Conservation (phyloP, 1,140 invertebrate genomes). For the Hyles vespertilio region DNA sequence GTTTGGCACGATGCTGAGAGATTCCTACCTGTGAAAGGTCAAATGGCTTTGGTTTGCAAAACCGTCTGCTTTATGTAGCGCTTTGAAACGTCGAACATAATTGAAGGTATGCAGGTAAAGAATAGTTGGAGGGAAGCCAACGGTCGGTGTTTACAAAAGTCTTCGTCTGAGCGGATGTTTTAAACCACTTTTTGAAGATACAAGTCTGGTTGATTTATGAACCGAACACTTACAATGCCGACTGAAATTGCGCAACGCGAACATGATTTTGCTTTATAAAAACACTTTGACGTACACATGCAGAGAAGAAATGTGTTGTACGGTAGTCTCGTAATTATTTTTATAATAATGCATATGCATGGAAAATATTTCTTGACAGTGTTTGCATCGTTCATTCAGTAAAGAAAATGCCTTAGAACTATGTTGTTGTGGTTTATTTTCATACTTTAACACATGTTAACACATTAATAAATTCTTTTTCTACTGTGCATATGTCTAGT, state of each 20-base stretch:
- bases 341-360: too few relatives aligned
- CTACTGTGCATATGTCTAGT: too few relatives aligned
- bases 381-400: too few relatives aligned
- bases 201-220: not conserved
- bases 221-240: not conserved
- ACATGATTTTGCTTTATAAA: not conserved
- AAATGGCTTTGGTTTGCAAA: not conserved
- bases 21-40: slow-evolving; percentile 1
- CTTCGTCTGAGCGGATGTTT: slow-evolving; percentile 5
- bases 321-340: too few relatives aligned
- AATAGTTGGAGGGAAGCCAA: slow-evolving; percentile 10
- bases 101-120: slow-evolving; percentile 6
- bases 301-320: too few relatives aligned
- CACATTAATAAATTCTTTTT: too few relatives aligned
- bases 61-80: not conserved
- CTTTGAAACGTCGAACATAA: not conserved
- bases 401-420: too few relatives aligned
- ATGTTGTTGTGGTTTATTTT: too few relatives aligned
- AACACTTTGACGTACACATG: too few relatives aligned
- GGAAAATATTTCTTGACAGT: too few relatives aligned
- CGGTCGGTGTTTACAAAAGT: slow-evolving; percentile 4
- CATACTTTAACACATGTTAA: too few relatives aligned
- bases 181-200: slow-evolving; percentile 3
- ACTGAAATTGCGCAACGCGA: not conserved
- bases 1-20: not conserved